phyloP scores from a whole-genome alignment of 2,113 vertebrate species.

The Leuciscus idus region DNA sequence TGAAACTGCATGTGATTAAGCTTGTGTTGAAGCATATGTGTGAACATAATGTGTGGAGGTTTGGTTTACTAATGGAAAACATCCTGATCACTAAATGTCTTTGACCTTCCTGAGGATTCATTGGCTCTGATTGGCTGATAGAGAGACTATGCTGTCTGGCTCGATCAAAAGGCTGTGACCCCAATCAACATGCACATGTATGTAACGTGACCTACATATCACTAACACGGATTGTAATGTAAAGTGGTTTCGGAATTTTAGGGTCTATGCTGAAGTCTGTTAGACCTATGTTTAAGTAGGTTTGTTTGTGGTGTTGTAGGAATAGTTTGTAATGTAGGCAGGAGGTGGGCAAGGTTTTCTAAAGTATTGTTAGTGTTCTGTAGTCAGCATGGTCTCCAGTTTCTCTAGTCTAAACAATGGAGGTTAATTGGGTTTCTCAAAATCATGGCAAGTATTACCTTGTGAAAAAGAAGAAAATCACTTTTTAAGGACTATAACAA shows the following conservation, averaged over 20 bases:
- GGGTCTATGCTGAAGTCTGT: too few relatives aligned
- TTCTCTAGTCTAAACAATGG: not conserved
- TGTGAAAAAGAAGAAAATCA: not conserved
- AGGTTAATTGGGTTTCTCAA: not conserved
- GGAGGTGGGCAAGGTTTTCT: too few relatives aligned
- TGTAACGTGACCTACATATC: slow-evolving; percentile 33
- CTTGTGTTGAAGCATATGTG: not conserved
- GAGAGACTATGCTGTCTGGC: slow-evolving; percentile 32
- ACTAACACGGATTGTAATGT: not conserved
- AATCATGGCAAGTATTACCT: not conserved
- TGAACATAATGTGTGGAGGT: not conserved
- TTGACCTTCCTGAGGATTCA: slow-evolving; percentile 48
- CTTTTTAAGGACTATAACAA: too few relatives aligned
- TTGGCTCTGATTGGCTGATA: slow-evolving; percentile 39
- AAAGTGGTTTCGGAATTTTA: not conserved
- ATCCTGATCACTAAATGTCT: slow-evolving; percentile 23
- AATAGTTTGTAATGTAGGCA: not conserved
- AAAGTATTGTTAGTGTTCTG: too few relatives aligned
- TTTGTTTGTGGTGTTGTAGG: not conserved
- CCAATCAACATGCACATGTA: slow-evolving; percentile 36
- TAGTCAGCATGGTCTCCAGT: not conserved
- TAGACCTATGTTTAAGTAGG: not conserved
- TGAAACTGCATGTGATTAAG: not conserved
- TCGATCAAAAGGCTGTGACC: slow-evolving; percentile 23
- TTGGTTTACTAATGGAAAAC: not conserved